Evolutionary conservation across 2,888 invertebrate genomes (phyloP), one percentile per base, ranked within the genome.

Genomic region (Lithosia quadra): DNA sequence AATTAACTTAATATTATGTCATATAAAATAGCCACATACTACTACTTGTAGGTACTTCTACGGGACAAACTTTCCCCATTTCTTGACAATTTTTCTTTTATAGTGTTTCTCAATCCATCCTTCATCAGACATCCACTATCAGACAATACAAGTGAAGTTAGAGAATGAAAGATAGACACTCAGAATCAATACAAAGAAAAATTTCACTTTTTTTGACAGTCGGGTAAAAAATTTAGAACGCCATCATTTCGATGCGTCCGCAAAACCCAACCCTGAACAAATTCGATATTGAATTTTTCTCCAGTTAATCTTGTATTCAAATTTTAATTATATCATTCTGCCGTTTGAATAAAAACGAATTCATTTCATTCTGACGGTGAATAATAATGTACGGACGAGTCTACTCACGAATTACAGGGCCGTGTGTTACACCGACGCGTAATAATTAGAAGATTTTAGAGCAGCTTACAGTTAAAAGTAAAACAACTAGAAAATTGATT

Each of bases 301-400:
- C 88, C 84, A 90, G 89, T 88, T 92, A 93, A 93, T 94, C 91
- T 93, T 91, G 90, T 92, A 94, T 94, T 94, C 91, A 94, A 93
- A 94, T 94, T 94, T 93, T 93, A 93, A 94, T 94, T 93, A 93
- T 92, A 92, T 94, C 91, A 93, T 93, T 93, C 92, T 87, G 90
- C 89, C 87, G 90, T 94, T 93, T 92, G 93, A 93, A 94, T 94
- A 92, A 94, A 93, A 94, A 92, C 91, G 92, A 91, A 93, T 93
- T 93, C 89, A 92, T 93, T 93, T 89, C 81, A 86, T 82, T 83
- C 86, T 86, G 90, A 80, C 91, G 89, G 90, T 93, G 94, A 93
- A 93, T 93, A 92, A 92, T 92, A 92, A 93, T 90, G 89, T 88
- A 86, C 85, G 82, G 85, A 75, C 81, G 83, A 83, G 81, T 78